These are phyloP conservation scores for Amblyjoppa proteus DNA, from an alignment of 2,888 invertebrate genomes.

Conservation along the genomic window DNA sequence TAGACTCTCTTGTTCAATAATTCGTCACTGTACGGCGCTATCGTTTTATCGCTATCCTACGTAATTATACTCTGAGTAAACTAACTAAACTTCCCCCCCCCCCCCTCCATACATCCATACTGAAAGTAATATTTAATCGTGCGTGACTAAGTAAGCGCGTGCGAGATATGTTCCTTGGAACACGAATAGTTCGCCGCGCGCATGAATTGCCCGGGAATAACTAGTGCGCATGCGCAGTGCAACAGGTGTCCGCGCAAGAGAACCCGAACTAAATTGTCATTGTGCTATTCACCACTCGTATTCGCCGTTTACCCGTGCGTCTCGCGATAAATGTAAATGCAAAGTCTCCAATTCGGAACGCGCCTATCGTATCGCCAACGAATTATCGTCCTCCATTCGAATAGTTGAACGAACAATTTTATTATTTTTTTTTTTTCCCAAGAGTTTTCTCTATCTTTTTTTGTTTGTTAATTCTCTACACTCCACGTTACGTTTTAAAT, in stretches of 20 bases:
- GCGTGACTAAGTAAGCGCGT: conserved; percentile 27
- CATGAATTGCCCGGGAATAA: not conserved
- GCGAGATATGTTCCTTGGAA: conserved; percentile 9
- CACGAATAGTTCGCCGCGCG: not conserved
- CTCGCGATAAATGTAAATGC: not conserved
- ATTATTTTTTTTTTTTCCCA: not conserved
- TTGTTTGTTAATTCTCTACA: too few relatives aligned
- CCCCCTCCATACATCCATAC: not conserved
- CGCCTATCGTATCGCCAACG: not conserved
- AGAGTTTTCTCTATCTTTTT: not conserved
- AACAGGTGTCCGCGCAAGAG: not conserved
- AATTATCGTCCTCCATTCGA: not conserved
- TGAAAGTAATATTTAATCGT: conserved; percentile 21
- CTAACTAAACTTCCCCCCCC: not conserved
- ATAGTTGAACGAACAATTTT: not conserved
- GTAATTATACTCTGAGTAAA: not conserved
- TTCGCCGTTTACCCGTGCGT: not conserved
- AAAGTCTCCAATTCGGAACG: not conserved
- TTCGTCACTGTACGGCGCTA: not conserved
- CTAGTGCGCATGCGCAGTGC: not conserved
- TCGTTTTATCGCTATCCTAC: not conserved
- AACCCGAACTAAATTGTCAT: not conserved
- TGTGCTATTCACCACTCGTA: conserved; percentile 4
- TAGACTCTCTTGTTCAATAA: not conserved
- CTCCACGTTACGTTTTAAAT: not conserved